A percentile compares a stretch with the other conserved stretches of the same genome.
Evolutionary conservation across 2,888 invertebrate genomes (phyloP).

Genomic region (Seladonia tumulorum): DNA sequence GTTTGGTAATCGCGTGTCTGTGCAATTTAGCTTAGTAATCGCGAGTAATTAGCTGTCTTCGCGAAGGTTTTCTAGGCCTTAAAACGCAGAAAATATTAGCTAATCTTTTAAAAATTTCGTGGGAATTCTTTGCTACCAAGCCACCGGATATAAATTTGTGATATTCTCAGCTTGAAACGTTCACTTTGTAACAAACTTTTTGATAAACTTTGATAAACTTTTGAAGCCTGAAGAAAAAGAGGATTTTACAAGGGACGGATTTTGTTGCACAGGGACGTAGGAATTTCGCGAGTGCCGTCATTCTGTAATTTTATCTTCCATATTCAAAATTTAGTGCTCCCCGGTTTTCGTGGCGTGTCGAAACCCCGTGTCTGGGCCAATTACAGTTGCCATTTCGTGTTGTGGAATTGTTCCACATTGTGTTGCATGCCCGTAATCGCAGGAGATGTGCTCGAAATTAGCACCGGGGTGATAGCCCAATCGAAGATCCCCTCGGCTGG

Average conservation of each 20-base stretch:
- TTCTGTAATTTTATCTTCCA: not conserved
- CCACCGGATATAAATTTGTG: no score
- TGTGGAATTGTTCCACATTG: slow-evolving; percentile 22
- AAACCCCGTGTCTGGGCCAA: slow-evolving; percentile 16
- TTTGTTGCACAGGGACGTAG: not conserved
- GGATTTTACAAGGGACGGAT: no score
- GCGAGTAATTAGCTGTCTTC: not conserved
- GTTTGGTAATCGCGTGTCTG: not conserved
- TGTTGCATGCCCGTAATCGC: slow-evolving; percentile 47
- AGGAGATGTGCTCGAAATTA: slow-evolving; percentile 43
- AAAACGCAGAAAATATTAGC: not conserved
- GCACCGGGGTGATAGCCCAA: not conserved
- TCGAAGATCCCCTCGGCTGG: slow-evolving; percentile 25
- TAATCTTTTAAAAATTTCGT: not conserved
- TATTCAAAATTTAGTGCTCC: not conserved
- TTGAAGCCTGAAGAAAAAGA: no score
- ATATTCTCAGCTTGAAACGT: no score
- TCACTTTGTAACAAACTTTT: no score
- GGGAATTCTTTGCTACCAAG: not conserved
- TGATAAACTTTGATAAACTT: no score
- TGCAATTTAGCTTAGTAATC: not conserved
- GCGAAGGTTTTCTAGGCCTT: not conserved
- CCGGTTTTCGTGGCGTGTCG: not conserved
- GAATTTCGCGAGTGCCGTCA: no score
- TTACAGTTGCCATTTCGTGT: slow-evolving; percentile 38